A percentile compares a stretch with the other conserved stretches of the same genome.
Conservation (phyloP, 2,888 invertebrate genomes). For the Perizoma affinitatum region DNA sequence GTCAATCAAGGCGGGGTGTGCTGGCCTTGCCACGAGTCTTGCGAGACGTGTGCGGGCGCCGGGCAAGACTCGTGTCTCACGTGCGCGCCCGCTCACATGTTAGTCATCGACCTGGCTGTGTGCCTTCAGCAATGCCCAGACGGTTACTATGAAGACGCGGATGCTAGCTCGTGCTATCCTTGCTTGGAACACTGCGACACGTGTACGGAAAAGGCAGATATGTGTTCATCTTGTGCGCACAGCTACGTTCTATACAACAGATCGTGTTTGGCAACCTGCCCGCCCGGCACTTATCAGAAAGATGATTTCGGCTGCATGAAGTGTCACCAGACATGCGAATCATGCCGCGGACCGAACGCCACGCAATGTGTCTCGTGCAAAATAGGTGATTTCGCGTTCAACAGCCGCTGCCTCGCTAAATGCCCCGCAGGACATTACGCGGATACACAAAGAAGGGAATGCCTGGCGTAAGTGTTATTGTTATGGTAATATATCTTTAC, state of each 20-base stretch:
- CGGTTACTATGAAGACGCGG: slow-evolving; percentile 92
- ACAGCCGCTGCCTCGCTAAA: slow-evolving; percentile 88
- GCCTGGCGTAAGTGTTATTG: slow-evolving; percentile 83
- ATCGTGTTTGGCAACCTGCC: slow-evolving; percentile 93
- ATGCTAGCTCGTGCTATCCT: slow-evolving; percentile 91
- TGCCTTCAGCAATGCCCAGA: slow-evolving; percentile 95
- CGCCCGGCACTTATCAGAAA: slow-evolving; percentile 92
- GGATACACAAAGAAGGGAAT: slow-evolving; percentile 90
- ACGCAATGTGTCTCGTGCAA: slow-evolving; percentile 92
- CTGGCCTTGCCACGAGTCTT: slow-evolving; percentile 94
- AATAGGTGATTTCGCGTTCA: slow-evolving; percentile 87
- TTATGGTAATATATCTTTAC: slow-evolving; percentile 50
- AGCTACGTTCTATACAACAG: slow-evolving; percentile 93
- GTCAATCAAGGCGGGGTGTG: slow-evolving; percentile 92
- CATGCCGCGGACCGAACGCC: slow-evolving; percentile 91
- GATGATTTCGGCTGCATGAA: slow-evolving; percentile 92
- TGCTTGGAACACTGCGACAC: slow-evolving; percentile 95
- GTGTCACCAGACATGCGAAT: slow-evolving; percentile 91
- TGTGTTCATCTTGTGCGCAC: slow-evolving; percentile 94
- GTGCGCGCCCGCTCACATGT: slow-evolving; percentile 92
- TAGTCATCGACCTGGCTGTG: slow-evolving; percentile 92
- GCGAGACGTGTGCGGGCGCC: slow-evolving; percentile 94
- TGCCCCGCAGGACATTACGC: slow-evolving; percentile 90
- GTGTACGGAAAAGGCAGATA: slow-evolving; percentile 92
- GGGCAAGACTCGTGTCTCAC: slow-evolving; percentile 93